Conservation (phyloP, 2,797 vertebrate genomes). For the Alectoris magna region DNA sequence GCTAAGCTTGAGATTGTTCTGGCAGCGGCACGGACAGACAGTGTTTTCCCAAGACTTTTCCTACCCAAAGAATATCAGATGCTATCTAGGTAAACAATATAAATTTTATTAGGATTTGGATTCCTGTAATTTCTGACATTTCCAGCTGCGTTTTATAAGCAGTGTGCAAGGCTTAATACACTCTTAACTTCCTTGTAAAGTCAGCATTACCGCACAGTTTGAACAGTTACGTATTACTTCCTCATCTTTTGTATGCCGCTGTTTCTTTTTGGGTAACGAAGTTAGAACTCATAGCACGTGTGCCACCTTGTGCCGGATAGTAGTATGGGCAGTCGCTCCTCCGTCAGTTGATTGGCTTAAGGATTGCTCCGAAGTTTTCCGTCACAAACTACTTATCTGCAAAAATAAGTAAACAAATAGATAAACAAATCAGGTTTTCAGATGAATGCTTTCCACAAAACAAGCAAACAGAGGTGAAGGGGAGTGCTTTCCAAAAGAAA, state of each 20-base stretch:
- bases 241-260: not conserved
- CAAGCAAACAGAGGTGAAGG: not conserved
- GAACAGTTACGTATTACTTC: accelerated
- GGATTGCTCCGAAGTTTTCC: not conserved
- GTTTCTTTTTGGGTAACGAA: accelerated
- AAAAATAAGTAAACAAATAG: not conserved
- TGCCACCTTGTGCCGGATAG: conserved; percentile 28
- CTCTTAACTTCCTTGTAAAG: not conserved
- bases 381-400: accelerated
- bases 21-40: not conserved
- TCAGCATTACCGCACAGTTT: not conserved
- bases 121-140: not conserved
- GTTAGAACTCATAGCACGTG: not conserved
- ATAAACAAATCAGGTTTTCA: not conserved
- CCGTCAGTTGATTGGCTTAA: not conserved
- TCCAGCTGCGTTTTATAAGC: not conserved
- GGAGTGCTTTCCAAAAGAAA: not conserved
- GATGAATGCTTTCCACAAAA: not conserved
- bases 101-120: not conserved
- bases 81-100: not conserved
- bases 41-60: not conserved
- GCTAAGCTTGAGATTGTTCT: not conserved
- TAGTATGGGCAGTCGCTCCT: not conserved
- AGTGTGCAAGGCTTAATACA: not conserved
- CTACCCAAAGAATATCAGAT: not conserved